Base-by-base conservation (phyloP, 2,797 vertebrate genomes). In the Lacerta viridis region DNA sequence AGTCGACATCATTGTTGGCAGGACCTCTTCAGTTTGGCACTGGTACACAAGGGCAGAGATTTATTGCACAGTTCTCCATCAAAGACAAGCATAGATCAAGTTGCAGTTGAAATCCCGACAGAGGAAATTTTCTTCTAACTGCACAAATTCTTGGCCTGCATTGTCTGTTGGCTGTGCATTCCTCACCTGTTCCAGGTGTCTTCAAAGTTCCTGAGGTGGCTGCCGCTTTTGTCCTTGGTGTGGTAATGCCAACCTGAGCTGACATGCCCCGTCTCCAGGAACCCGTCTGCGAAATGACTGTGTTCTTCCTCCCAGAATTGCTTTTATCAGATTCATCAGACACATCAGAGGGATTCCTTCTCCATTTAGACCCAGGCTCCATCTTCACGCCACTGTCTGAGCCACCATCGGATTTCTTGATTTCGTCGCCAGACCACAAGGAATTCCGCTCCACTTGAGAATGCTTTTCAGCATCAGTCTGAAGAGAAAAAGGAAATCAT, bases 181-280 rank as follows among this genome's bases (percentile, higher is more conserved):
- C 91, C 96, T 97, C 96, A 99, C 99, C 98, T 91, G 98, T 98
- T 88, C 97, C 97, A 59, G 98, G 98, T 84, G 97, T 97, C 96
- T 99, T 99, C 93, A 98, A 94, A 0, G 96, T 79, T 39, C 96
- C 94, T 29, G 97, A 96, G 0, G 97, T 93, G 85, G 97, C 94
- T 7, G 97, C 94, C 83, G 97, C 96, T 96, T 99, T 99, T 1
- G 98, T 98, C 88, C 98, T 97, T 0, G 99, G 99, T 72, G 98
- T 90, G 3, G 98, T 99, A 95, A 99, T 98, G 95, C 99, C 99
- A 94, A 99, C 98, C 96, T 99, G 99, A 61, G 99, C 97, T 0
- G 97, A 99, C 99, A 99, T 98, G 95, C 99, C 99, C 81, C 98
- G 96, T 93, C 98, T 97, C 99, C 99, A 99, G 3, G 99, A 99